Conservation (phyloP, 1,140 invertebrate genomes). For the Acromyrmex heyeri region DNA sequence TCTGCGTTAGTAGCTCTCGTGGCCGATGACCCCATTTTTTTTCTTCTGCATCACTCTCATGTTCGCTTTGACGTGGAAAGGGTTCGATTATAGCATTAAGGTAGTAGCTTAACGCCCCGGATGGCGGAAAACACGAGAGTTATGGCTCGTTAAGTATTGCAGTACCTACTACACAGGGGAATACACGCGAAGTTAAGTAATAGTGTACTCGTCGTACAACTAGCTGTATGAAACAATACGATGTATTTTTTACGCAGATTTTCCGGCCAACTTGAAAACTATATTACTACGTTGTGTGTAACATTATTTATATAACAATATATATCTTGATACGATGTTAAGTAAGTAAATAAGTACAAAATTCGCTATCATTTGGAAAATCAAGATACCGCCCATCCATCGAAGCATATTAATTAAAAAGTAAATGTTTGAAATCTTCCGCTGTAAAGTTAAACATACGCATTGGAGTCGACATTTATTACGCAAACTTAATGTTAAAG, state of each 20-base stretch:
- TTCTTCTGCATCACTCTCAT: constrained; percentile 34
- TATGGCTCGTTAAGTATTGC: constrained; percentile 58
- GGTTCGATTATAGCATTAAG: constrained; percentile 56
- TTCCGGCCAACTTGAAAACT: constrained; percentile 1
- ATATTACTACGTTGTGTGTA: constrained; percentile 23
- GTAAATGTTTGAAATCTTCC: not conserved
- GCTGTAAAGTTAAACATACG: not conserved
- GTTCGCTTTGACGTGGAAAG: constrained; percentile 48
- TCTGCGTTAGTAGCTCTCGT: constrained; percentile 11
- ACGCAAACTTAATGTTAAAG: not conserved
- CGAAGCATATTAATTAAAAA: constrained; percentile 18
- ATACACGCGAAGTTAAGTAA: constrained; percentile 53
- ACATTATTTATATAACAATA: not conserved
- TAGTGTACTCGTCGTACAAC: constrained; percentile 37
- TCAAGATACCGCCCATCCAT: not conserved
- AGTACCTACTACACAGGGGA: constrained; percentile 16
- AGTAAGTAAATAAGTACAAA: constrained; percentile 9
- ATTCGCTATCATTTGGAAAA: constrained; percentile 4
- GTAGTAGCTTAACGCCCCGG: constrained; percentile 19
- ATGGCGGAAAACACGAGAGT: constrained; percentile 44
- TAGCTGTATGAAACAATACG: constrained; percentile 48
- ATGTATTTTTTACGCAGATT: constrained; percentile 41
- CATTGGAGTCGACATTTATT: not conserved
- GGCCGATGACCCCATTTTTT: constrained; percentile 48
- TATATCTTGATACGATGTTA: not conserved